Evolutionary conservation across 2,113 vertebrate genomes (phyloP).

Genomic region (Rhagologus leucostigma): DNA sequence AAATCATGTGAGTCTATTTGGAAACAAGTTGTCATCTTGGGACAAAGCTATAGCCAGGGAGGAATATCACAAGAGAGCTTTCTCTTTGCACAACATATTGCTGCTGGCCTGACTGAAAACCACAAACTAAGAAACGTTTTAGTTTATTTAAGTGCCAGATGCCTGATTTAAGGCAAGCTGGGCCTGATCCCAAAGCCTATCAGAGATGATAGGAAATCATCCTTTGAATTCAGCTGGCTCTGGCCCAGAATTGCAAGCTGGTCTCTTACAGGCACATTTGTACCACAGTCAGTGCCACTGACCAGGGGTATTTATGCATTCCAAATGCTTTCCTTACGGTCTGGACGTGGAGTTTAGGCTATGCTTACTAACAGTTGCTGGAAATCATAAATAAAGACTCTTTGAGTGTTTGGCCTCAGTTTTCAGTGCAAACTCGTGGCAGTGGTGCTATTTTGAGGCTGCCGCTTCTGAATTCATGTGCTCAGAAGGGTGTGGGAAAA

Average conservation of each 20-base stretch:
- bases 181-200: slow-evolving; percentile 20
- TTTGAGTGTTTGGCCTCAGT: not conserved
- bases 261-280: not conserved
- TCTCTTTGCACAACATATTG: not conserved
- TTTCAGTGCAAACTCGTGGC: not conserved
- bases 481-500: not conserved
- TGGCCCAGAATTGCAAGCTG: not conserved
- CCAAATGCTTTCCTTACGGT: not conserved
- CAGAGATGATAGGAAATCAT: not conserved
- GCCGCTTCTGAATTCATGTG: not conserved
- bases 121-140: not conserved
- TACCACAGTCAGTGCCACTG: not conserved
- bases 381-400: not conserved
- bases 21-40: not conserved
- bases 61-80: not conserved
- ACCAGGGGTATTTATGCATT: not conserved
- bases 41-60: not conserved
- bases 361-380: not conserved
- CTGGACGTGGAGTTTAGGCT: not conserved
- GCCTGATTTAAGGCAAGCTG: slow-evolving; percentile 17
- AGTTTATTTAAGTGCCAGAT: slow-evolving; percentile 24
- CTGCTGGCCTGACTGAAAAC: not conserved
- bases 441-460: not conserved
- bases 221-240: slow-evolving; percentile 13
- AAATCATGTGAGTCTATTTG: not conserved